Evolutionary conservation across 2,113 vertebrate genomes (phyloP), one percentile per base, ranked within the genome.

Genomic region (Picathartes gymnocephalus): DNA sequence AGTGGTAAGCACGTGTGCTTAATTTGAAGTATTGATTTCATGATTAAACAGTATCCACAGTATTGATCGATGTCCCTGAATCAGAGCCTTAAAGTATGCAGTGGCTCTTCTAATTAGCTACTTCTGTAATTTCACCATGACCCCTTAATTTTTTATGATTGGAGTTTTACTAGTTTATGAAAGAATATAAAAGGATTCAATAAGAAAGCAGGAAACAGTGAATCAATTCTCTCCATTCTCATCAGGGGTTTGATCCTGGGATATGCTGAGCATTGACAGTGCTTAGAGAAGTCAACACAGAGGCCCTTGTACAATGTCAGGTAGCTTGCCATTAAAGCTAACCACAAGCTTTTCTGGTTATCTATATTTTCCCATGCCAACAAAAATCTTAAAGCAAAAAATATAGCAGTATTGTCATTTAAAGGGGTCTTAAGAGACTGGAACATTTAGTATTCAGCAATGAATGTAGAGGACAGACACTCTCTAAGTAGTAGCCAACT

Each of bases 21-120:
- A 86, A 89, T 84, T 71, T 95, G 39, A 87, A 76, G 35, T 85
- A 96, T 94, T 65, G 92, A 97, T 90, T 91, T 88, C 47, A 94
- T 91, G 88, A 93, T 95, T 93, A 93, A 94, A 92, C 72, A 89
- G 51, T 86, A 93, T 94, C 27, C 60, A 81, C 68, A 73, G 24
- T 94, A 97, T 95, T 94, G 90, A 90, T 44, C 74, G 54, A 56
- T 83, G 56, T 92, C 68, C 64, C 72, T 84, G 86, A 95, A 84
- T 95, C 56, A 68, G 51, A 56, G 39, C 39, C 72, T 77, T 86
- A 81, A 91, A 92, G 14, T 64, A 66, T 86, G 42, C 47, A 58
- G 51, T 85, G 40, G 66, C 33, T 93, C 62, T 65, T 85, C 54
- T 82, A 96, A 95, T 96, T 95, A 96, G 66, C 79, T 92, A 21